Conservation (phyloP, 2,888 invertebrate species). For the Drosophila merina region DNA sequence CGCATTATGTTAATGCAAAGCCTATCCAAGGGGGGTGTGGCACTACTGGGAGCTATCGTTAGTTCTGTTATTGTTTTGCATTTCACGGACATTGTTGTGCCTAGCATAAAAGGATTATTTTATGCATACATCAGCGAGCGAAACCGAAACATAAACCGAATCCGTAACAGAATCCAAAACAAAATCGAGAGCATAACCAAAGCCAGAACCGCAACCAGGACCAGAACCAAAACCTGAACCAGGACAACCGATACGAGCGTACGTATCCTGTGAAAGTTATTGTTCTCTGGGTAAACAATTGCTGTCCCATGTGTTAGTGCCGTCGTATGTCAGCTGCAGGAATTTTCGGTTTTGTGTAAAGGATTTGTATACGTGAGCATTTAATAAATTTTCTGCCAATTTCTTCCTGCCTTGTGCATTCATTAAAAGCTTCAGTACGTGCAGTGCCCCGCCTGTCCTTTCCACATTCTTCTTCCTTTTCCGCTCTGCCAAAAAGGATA, state of each 20-base stretch:
- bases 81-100: slow-evolving; percentile 81
- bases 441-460: slow-evolving; percentile 5
- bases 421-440: slow-evolving; percentile 59
- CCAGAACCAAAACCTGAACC: slow-evolving; percentile 30
- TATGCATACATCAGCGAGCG: slow-evolving; percentile 76
- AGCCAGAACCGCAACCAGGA: background rate
- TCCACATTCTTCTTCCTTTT: background rate
- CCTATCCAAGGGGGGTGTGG: slow-evolving; percentile 12
- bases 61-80: slow-evolving; percentile 79
- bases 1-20: slow-evolving; percentile 76
- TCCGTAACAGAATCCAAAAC: slow-evolving; percentile 13
- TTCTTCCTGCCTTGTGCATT: slow-evolving; percentile 64
- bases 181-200: slow-evolving; percentile 13
- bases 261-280: slow-evolving; percentile 78
- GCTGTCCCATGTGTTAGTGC: slow-evolving; percentile 37
- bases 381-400: slow-evolving; percentile 78
- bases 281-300: slow-evolving; percentile 77
- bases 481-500: slow-evolving; percentile 12
- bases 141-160: slow-evolving; percentile 5
- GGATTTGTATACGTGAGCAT: slow-evolving; percentile 81
- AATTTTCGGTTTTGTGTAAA: slow-evolving; percentile 76
- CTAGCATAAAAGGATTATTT: slow-evolving; percentile 79
- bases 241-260: slow-evolving; percentile 44
- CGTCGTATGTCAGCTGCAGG: slow-evolving; percentile 69
- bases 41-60: slow-evolving; percentile 55